Evolutionary conservation across 2,888 invertebrate species (phyloP), one percentile per base, ranked within the genome.

Genomic region (Troilus luridus): DNA sequence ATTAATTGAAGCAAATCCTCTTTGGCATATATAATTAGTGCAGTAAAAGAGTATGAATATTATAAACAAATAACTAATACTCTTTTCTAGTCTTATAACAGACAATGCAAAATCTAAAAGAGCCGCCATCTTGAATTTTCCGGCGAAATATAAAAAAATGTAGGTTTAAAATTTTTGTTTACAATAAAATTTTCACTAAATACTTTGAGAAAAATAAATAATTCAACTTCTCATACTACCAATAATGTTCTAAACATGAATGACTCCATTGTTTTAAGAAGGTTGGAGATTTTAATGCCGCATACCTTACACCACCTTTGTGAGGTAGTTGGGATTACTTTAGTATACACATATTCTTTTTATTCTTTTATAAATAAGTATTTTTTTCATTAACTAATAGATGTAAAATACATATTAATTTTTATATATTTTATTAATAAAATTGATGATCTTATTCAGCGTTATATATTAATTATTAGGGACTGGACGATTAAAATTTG

Each of bases 211-310:
- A 7, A 77, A 77, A 19, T 41, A 41, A 77, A 77, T 19, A 27
- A 27, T 8, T 6, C 7, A 77, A 77, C 41, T 27, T 41, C 17
- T 41, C 19, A 77, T 41, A 27, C 8, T 77, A 41, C 1, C 17
- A 17, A 19, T 77, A 41, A 41, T 17, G 17, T 77, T 77, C 1
- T 27, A 77, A 41, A 27, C 17, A 41, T 9, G 17, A 41, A 41
- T 9, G 27, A 17, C 41, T 41, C 72, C 72, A 77, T 77, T 41
- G 7, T 41, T 17, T 17, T 19, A 17, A 0, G 24, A 41, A 77
- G 72, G 72, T 77, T 17, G 19, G 72, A 77, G 72, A 77, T 77
- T 77, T 77, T 77, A 77, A 77, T 41, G 72, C 72, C 72, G 72
- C 72, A 12, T 41, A 77, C 72, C 72, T 72, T 27, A 7, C 11